Percentiles rank a stretch among this genome's conserved stretches.
These are phyloP conservation scores for Dendroctonus ponderosae DNA, from an alignment of 1,140 invertebrate genomes.

Conservation along the genomic window DNA sequence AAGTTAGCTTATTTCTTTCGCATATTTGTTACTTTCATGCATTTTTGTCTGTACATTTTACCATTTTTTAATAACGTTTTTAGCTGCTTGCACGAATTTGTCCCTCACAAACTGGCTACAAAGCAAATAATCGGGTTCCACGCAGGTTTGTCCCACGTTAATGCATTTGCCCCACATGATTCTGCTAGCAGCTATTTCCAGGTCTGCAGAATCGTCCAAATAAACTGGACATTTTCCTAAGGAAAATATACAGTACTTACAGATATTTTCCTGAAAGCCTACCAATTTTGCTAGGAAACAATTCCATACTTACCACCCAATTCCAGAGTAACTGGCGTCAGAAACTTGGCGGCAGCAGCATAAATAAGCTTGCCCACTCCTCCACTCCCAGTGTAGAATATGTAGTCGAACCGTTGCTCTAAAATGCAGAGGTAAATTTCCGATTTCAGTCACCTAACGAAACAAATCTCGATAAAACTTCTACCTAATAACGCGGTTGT, in stretches of 20 bases:
- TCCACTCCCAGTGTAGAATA: constrained; percentile 94
- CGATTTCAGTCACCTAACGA: constrained; percentile 55
- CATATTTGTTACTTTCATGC: too few species aligned
- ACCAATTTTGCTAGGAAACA: not conserved
- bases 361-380: constrained; percentile 86
- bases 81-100: constrained; percentile 66
- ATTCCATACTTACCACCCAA: constrained; percentile 59
- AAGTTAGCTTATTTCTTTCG: too few species aligned
- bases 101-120: constrained; percentile 74
- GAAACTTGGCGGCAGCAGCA: constrained; percentile 80
- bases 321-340: constrained; percentile 94
- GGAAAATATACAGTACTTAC: constrained; percentile 3
- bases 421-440: constrained; percentile 50
- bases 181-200: constrained; percentile 69
- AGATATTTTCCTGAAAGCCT: not conserved
- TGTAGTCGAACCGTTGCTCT: constrained; percentile 92
- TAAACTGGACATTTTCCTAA: constrained; percentile 70
- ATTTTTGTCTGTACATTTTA: not conserved
- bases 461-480: constrained; percentile 44
- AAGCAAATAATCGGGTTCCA: constrained; percentile 97
- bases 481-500: constrained; percentile 61
- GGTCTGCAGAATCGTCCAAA: constrained; percentile 75
- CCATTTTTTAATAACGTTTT: constrained; percentile 74
- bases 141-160: constrained; percentile 88
- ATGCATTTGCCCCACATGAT: constrained; percentile 94